Conservation (phyloP, 2,888 invertebrate species). For the Tolmerus cingulatus region DNA sequence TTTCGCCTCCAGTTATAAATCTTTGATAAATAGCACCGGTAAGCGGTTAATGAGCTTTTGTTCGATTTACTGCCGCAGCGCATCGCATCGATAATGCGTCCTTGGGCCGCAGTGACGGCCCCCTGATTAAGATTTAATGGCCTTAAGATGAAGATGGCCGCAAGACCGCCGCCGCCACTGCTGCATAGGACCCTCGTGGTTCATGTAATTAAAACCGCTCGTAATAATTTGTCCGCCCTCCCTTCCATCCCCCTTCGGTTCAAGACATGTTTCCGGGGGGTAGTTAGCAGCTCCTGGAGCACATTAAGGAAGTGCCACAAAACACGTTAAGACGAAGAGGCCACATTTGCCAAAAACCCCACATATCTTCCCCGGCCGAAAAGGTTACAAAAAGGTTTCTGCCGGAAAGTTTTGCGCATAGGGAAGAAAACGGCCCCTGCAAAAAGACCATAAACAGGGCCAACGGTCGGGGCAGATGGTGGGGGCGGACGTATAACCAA, state of each 20-base stretch:
- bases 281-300: slow-evolving; percentile 9
- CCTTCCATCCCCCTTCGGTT: not conserved
- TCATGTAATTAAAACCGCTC: slow-evolving; percentile 35
- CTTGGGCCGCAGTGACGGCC: not conserved
- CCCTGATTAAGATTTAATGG: slow-evolving; percentile 45
- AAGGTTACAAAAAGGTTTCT: not conserved
- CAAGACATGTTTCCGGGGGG: not conserved
- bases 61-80: slow-evolving; percentile 30
- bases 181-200: not conserved
- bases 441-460: slow-evolving; percentile 38
- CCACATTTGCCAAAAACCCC: slow-evolving; percentile 32
- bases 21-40: slow-evolving; percentile 46
- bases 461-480: slow-evolving; percentile 35
- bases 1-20: slow-evolving; percentile 35
- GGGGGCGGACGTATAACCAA: slow-evolving; percentile 38
- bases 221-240: slow-evolving; percentile 35
- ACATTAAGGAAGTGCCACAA: slow-evolving; percentile 38
- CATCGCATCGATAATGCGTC: not conserved
- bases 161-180: not conserved
- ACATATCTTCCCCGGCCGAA: slow-evolving; percentile 23
- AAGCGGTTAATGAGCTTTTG: slow-evolving; percentile 46
- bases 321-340: slow-evolving; percentile 33
- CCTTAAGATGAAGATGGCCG: not conserved
- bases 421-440: not conserved
- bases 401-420: not conserved